Percentiles rank a stretch among this genome's conserved stretches.
phyloP scores from a whole-genome alignment of 2,888 invertebrate species.

The Catotricha subobsoleta region DNA sequence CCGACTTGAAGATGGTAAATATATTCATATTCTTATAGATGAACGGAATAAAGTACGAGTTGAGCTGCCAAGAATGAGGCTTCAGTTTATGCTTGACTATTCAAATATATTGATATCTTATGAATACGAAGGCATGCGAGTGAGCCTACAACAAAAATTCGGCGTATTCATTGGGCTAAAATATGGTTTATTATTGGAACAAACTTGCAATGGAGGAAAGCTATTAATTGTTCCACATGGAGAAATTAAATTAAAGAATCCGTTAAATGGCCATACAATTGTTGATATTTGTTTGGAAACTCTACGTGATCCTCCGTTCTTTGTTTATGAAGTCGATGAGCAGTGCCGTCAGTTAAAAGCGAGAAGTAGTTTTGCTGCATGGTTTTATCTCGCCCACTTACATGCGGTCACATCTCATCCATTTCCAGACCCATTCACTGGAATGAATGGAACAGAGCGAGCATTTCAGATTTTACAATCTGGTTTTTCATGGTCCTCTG shows the following conservation, averaged over 20 bases:
- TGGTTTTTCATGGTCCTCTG: neutral
- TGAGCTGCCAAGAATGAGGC: slow-evolving; percentile 2
- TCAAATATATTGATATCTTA: neutral
- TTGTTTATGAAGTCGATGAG: slow-evolving; percentile 3
- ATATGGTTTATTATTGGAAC: slow-evolving; percentile 2
- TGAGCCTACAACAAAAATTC: neutral
- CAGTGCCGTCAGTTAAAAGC: neutral
- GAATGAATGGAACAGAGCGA: slow-evolving; percentile 3
- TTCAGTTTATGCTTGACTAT: neutral
- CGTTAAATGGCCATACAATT: too few relatives aligned
- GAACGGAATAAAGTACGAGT: neutral
- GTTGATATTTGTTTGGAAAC: too few relatives aligned
- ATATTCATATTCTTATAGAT: neutral
- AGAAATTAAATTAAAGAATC: neutral
- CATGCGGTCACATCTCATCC: slow-evolving; percentile 5
- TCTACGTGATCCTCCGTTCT: neutral
- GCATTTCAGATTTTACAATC: slow-evolving; percentile 3
- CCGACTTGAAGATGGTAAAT: neutral
- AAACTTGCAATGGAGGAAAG: neutral
- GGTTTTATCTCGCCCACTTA: slow-evolving; percentile 5
- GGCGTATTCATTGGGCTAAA: neutral
- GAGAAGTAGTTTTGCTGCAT: neutral
- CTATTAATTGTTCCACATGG: neutral
- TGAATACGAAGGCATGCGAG: slow-evolving; percentile 2
- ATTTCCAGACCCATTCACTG: slow-evolving; percentile 1